Evolutionary conservation across 2,113 vertebrate genomes (phyloP), one percentile per base, ranked within the genome.

Genomic region (Chaetorhynchus papuensis): DNA sequence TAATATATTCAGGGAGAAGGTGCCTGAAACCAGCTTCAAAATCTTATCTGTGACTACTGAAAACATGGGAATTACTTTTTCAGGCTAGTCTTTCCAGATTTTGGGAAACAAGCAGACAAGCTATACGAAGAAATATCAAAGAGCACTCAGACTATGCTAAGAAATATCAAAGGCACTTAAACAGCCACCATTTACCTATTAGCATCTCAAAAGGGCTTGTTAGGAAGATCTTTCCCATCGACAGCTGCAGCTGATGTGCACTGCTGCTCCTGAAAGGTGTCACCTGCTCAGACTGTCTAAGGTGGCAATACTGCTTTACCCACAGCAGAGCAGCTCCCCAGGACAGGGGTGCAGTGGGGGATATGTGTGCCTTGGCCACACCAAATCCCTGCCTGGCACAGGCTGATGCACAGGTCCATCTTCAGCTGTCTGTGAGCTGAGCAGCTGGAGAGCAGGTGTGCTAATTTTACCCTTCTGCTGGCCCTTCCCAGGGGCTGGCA

Each of bases 291-390:
- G 14, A 26, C n/a, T 52, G 11, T 7, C 11, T 4, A 16, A 45
- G 66, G 59, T 8, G 50, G 56, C 59, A 82, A 28, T 10, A 16
- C 19, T 47, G 56, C 78, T 53, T 64, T 47, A 54, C 35, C 37
- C 53, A 53, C 31, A 30, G 1, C 3, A 42, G 11, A 78, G 53
- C 56, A 75, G 53, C 49, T n/a, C 8, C 28, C 14, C 1, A 1
- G 33, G 37, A 37, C 14, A 6, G 3, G 39, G 49, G 69, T 30
- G 70, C 8, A 49, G 37, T 0, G 2, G 15, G 19, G 28, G 12
- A 37, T 42, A 13, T 0, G 0, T 3, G 0, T 23, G 42, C 45
- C 68, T 45, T 1, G 0, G 72, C 39, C 39, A 11, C 63, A 35
- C 54, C 13, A 20, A 54, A 59, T 57, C n/a, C 80, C 57, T 56